Evolutionary conservation across 2,113 vertebrate species (phyloP).

Genomic region (Mellivora capensis): DNA sequence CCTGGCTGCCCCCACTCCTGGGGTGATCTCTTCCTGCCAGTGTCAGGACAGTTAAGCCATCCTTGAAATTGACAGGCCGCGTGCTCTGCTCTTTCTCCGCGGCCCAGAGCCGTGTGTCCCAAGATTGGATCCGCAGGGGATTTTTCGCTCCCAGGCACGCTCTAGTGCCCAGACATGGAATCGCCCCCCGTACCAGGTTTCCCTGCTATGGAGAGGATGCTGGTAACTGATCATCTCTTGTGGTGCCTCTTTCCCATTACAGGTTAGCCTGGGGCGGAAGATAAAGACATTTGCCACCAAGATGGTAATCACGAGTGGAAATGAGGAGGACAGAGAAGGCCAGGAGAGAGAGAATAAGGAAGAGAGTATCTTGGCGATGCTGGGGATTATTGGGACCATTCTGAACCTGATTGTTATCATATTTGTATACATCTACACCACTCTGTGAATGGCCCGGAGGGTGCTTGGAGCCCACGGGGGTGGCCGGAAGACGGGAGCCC

Average conservation of each 20-base stretch:
- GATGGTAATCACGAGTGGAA: conserved; percentile 96
- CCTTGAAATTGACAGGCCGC: not conserved
- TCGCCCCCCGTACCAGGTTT: rapidly evolving
- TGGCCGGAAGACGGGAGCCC: not conserved
- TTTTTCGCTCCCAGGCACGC: rapidly evolving
- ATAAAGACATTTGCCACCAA: conserved; percentile 92
- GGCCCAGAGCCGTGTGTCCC: rapidly evolving
- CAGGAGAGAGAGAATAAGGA: conserved; percentile 97
- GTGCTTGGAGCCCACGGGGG: not conserved
- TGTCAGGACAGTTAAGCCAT: not conserved
- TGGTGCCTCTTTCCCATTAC: conserved; percentile 70
- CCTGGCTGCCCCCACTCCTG: no score
- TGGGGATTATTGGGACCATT: conserved; percentile 97
- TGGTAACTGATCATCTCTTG: not conserved
- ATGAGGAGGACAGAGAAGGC: conserved; percentile 94
- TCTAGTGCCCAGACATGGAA: not conserved
- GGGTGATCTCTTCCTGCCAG: rapidly evolving
- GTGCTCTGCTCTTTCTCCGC: rapidly evolving
- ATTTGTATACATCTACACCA: conserved; percentile 99
- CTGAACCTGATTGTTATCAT: conserved; percentile 98
- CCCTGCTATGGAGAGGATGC: not conserved
- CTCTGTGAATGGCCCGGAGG: conserved; percentile 83
- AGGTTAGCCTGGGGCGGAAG: conserved; percentile 90
- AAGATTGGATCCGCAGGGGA: not conserved
- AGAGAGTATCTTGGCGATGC: conserved; percentile 95